Conservation (phyloP, 2,113 vertebrate genomes). For the Eretmochelys imbricata region DNA sequence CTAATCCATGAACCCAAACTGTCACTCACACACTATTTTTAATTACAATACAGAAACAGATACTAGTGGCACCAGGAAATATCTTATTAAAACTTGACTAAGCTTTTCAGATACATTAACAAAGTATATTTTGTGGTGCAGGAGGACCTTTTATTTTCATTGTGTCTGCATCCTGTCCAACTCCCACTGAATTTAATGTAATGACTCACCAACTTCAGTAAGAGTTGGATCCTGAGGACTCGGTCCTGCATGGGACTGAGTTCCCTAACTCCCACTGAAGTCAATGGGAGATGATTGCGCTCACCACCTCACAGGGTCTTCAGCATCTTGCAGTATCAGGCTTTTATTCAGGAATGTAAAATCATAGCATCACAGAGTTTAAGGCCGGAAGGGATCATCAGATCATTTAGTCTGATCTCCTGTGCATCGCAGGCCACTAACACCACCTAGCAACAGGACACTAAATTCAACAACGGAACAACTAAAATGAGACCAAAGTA, state of each 20-base stretch:
- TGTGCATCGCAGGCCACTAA: not conserved
- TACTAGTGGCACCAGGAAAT: not conserved
- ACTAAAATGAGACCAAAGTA: not conserved
- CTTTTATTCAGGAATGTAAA: not conserved
- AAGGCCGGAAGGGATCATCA: not conserved
- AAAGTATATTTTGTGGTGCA: not conserved
- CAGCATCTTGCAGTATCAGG: not conserved
- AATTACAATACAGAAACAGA: constrained; percentile 28
- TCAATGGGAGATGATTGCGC: not conserved
- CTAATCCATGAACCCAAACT: constrained; percentile 65
- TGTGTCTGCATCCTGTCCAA: not conserved
- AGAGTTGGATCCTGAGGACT: rapidly evolving
- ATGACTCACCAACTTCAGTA: not conserved
- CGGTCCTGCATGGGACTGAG: not conserved
- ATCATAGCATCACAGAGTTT: not conserved
- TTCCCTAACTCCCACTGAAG: not conserved
- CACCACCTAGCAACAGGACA: not conserved
- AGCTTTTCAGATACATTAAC: not conserved
- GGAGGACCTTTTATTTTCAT: not conserved
- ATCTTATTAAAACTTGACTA: constrained; percentile 2
- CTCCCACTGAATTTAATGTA: not conserved
- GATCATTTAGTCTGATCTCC: not conserved
- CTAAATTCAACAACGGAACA: not conserved
- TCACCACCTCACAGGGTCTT: not conserved
- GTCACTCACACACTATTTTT: constrained; percentile 56